Conservation (phyloP, 2,888 invertebrate species). For the Zootermopsis nevadensis region DNA sequence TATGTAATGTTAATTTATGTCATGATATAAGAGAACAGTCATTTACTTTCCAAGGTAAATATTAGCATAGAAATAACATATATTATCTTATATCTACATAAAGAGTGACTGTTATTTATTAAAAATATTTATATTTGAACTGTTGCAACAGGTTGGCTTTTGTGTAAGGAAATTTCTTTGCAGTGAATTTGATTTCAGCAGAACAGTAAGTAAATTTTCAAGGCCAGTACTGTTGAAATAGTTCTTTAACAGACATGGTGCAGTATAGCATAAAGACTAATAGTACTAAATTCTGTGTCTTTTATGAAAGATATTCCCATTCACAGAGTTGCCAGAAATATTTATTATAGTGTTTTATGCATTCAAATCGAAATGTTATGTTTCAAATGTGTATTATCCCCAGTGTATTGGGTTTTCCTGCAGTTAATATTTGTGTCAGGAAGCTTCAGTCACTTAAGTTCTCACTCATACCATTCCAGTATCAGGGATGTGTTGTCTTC, state of each 20-base stretch:
- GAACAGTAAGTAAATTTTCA: conserved; percentile 7
- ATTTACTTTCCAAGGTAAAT: conserved; percentile 22
- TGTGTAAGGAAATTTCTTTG: not conserved
- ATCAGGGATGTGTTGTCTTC: not conserved
- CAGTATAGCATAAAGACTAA: not conserved
- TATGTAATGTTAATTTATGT: conserved; percentile 43
- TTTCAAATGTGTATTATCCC: conserved; percentile 11
- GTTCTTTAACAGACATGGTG: not conserved
- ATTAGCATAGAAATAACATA: conserved; percentile 22
- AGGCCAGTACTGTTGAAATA: not conserved
- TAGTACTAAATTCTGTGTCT: not conserved
- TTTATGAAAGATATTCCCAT: not conserved
- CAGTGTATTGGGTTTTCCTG: conserved; percentile 1
- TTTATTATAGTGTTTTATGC: conserved; percentile 22
- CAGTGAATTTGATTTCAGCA: not conserved
- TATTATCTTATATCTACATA: conserved; percentile 26
- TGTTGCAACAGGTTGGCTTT: conserved; percentile 18
- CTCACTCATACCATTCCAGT: not conserved
- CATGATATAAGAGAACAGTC: conserved; percentile 11
- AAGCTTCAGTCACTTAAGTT: not conserved
- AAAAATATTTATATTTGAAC: conserved; percentile 39
- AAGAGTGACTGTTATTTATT: conserved; percentile 39
- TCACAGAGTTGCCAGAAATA: conserved; percentile 5
- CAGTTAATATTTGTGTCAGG: conserved; percentile 3
- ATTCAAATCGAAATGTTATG: conserved; percentile 14